These are phyloP conservation scores for Caenorhabditis plicata DNA, from an alignment of 2,888 invertebrate genomes.

Conservation along the genomic window DNA sequence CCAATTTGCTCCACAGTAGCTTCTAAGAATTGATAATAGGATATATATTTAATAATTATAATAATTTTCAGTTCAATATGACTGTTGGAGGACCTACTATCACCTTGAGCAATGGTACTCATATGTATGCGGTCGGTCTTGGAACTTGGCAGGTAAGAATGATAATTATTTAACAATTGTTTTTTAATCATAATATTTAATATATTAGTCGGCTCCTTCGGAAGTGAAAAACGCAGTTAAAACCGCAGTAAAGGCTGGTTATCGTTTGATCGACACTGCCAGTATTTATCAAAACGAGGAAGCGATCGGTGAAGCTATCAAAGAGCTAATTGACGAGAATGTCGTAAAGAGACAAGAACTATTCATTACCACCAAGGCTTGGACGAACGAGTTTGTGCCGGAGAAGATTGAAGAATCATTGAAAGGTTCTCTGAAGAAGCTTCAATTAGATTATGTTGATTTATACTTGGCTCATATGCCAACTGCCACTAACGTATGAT, in stretches of 20 bases:
- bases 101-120: conserved; percentile 47
- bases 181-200: not conserved
- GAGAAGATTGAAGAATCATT: conserved; percentile 27
- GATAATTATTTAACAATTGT: too few relatives aligned
- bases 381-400: conserved; percentile 29
- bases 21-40: too few relatives aligned
- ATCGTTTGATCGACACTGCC: conserved; percentile 82
- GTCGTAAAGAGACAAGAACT: conserved; percentile 77
- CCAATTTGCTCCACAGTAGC: too few relatives aligned
- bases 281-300: conserved; percentile 79
- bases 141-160: conserved; percentile 64
- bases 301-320: conserved; percentile 76
- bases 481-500: conserved; percentile 68
- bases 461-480: conserved; percentile 81
- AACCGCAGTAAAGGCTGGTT: conserved; percentile 77
- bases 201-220: conserved; percentile 64
- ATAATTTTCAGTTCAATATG: conserved; percentile 8
- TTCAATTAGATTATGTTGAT: conserved; percentile 81
- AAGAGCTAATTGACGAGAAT: conserved; percentile 75
- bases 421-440: conserved; percentile 70
- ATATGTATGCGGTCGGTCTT: conserved; percentile 54
- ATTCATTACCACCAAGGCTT: conserved; percentile 79
- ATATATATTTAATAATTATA: too few relatives aligned
- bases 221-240: conserved; percentile 76
- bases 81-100: conserved; percentile 37